These are phyloP conservation scores for Villa cingulata DNA, from an alignment of 2,888 invertebrate genomes.

Conservation along the genomic window DNA sequence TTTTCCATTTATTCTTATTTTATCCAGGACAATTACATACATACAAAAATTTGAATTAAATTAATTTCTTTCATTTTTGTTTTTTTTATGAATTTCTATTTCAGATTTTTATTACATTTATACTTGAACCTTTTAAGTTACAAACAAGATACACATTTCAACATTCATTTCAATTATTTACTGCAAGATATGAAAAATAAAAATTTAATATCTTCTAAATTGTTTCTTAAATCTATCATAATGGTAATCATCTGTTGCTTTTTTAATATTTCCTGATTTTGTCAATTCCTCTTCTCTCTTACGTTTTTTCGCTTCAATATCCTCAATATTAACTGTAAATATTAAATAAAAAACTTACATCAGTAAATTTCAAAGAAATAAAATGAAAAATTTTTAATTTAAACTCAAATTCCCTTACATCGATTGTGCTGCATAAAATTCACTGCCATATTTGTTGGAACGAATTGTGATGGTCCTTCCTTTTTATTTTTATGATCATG, in stretches of 20 bases:
- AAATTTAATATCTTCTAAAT: slow-evolving; percentile 64
- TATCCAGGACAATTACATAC: too few species aligned
- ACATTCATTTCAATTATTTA: too few species aligned
- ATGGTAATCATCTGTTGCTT: slow-evolving; percentile 94
- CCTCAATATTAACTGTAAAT: slow-evolving; percentile 50
- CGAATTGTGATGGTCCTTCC: slow-evolving; percentile 87
- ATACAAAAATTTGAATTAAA: too few species aligned
- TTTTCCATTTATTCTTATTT: too few species aligned
- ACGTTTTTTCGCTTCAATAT: slow-evolving; percentile 38
- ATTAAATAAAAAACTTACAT: neutral
- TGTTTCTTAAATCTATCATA: slow-evolving; percentile 95
- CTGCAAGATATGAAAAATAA: too few species aligned
- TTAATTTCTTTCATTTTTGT: too few species aligned
- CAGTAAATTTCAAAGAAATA: neutral
- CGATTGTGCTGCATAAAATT: slow-evolving; percentile 96
- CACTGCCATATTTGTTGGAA: slow-evolving; percentile 95
- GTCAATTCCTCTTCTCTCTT: slow-evolving; percentile 39
- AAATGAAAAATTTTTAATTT: neutral
- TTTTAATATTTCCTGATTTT: slow-evolving; percentile 59
- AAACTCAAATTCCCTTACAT: slow-evolving; percentile 46
- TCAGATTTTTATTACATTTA: too few species aligned
- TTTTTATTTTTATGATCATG: slow-evolving; percentile 83
- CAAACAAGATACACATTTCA: too few species aligned
- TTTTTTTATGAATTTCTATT: too few species aligned
- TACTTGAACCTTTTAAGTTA: too few species aligned